phyloP scores from a whole-genome alignment of 2,888 invertebrate species.

The Drosophila pseudotakahashii region DNA sequence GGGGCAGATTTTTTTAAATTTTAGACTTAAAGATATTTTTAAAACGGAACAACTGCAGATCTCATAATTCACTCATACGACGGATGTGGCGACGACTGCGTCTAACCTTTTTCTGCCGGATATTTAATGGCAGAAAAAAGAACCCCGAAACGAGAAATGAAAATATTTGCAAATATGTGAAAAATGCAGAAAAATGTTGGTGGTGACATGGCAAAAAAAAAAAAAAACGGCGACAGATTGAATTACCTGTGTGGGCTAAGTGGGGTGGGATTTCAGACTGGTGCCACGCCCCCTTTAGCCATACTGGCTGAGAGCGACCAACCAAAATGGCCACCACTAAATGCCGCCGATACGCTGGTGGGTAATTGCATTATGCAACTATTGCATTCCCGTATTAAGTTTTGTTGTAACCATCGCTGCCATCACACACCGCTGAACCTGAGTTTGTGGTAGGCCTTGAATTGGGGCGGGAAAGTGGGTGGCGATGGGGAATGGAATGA shows the following conservation, averaged over 20 bases:
- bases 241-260: constrained; percentile 57
- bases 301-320: constrained; percentile 45
- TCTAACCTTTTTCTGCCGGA: constrained; percentile 29
- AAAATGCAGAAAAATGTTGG: constrained; percentile 69
- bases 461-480: constrained; percentile 1
- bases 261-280: background rate
- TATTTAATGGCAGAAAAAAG: constrained; percentile 19
- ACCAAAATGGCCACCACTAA: constrained; percentile 58
- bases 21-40: background rate
- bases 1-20: background rate
- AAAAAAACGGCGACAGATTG: constrained; percentile 71
- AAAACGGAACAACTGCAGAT: background rate
- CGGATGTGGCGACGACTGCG: constrained; percentile 17
- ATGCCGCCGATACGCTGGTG: constrained; percentile 49
- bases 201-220: constrained; percentile 34
- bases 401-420: constrained; percentile 62
- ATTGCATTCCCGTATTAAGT: constrained; percentile 77
- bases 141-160: constrained; percentile 55
- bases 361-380: constrained; percentile 80
- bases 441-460: constrained; percentile 13
- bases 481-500: background rate
- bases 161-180: constrained; percentile 76
- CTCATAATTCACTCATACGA: constrained; percentile 36
- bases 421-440: constrained; percentile 27
- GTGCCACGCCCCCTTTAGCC: constrained; percentile 40